phyloP scores from a whole-genome alignment of 2,113 vertebrate species.

The Hiodon tergisus region DNA sequence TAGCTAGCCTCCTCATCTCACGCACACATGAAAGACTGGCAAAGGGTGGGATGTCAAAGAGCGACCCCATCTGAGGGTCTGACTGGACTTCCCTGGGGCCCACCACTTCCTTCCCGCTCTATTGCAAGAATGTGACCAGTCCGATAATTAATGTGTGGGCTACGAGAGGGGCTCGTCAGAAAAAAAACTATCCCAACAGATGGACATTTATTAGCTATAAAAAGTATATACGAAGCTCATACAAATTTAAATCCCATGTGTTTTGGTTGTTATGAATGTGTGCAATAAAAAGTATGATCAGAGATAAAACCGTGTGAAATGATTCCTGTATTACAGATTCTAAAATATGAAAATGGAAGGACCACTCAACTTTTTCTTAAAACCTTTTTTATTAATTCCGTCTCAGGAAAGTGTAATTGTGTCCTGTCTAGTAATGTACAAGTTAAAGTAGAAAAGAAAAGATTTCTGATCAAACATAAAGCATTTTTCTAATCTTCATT shows the following conservation, averaged over 20 bases:
- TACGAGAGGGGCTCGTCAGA: neutral
- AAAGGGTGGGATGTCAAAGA: conserved; percentile 19
- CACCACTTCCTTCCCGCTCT: conserved; percentile 4
- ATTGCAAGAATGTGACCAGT: conserved; percentile 22
- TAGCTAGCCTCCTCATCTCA: neutral
- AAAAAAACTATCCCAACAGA: no score
- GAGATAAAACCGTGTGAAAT: neutral
- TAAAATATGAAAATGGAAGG: neutral
- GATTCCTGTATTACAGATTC: neutral
- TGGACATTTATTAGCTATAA: no score
- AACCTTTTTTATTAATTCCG: conserved; percentile 15
- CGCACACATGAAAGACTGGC: conserved; percentile 24
- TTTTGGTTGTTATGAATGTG: no score
- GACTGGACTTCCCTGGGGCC: conserved; percentile 8
- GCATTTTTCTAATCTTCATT: neutral
- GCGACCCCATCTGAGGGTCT: conserved; percentile 13
- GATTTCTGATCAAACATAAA: conserved; percentile 10
- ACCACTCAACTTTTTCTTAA: neutral
- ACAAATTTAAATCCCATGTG: no score
- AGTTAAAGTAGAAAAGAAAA: neutral
- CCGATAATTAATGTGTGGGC: conserved; percentile 13
- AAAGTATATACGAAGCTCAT: no score
- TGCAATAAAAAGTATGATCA: neutral
- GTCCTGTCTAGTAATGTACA: neutral
- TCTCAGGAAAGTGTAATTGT: conserved; percentile 8